Percentiles rank a stretch among this genome's conserved stretches.
Conservation (phyloP, 2,797 vertebrate species). For the Hafferia zeledoni region DNA sequence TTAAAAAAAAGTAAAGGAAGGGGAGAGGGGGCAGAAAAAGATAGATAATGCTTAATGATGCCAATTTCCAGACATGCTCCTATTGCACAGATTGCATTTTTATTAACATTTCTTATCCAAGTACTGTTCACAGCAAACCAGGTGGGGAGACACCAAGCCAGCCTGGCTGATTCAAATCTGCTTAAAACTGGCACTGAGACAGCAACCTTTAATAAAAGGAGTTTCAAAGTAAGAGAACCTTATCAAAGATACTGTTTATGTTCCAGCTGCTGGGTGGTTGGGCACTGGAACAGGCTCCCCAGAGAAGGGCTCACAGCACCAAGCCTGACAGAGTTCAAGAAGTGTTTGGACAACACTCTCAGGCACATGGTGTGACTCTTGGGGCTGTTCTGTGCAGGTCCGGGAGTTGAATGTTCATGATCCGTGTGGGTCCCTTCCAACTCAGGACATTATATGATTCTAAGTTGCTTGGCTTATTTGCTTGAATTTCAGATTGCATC, state of each 20-base stretch:
- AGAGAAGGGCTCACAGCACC: neutral
- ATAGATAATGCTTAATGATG: neutral
- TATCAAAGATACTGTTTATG: neutral
- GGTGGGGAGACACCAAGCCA: neutral
- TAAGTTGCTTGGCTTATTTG: neutral
- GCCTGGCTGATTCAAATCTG: neutral
- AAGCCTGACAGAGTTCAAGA: neutral
- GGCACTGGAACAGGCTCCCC: neutral
- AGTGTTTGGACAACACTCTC: neutral
- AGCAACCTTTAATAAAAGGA: neutral
- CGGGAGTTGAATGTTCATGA: neutral
- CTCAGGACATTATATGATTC: neutral
- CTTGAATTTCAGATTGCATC: neutral
- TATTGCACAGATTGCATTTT: neutral
- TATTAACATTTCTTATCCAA: neutral
- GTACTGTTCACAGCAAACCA: constrained; percentile 3
- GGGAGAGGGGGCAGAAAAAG: neutral
- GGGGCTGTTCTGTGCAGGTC: neutral
- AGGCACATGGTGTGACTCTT: neutral
- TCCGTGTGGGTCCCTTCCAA: neutral
- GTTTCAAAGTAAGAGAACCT: neutral
- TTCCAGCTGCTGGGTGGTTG: neutral
- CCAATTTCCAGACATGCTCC: neutral
- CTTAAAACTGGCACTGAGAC: constrained; percentile 3
- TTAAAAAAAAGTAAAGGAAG: neutral